Conservation (phyloP, 1,140 invertebrate genomes). For the Metopolophium dirhodum region DNA sequence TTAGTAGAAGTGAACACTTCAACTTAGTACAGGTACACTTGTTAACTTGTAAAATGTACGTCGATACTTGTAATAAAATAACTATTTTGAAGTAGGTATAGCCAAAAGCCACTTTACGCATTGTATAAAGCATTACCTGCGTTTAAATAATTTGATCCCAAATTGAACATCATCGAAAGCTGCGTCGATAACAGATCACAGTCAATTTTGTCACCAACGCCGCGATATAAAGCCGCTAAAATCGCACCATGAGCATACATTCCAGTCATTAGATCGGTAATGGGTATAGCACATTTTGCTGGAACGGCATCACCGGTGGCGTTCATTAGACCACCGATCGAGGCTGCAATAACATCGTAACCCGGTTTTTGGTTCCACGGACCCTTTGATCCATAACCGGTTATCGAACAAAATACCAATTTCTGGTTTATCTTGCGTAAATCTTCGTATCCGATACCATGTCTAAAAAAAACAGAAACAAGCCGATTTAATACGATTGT, state of each 20-base stretch:
- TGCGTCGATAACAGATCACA: slow-evolving; percentile 94
- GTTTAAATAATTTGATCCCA: slow-evolving; percentile 91
- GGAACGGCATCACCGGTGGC: slow-evolving; percentile 90
- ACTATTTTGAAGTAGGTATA: not conserved
- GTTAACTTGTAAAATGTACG: too few relatives aligned
- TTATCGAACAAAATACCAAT: slow-evolving; percentile 93
- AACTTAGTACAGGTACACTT: not conserved
- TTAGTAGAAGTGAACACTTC: not conserved
- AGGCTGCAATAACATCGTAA: slow-evolving; percentile 95
- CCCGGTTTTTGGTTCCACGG: slow-evolving; percentile 86
- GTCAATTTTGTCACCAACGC: slow-evolving; percentile 89
- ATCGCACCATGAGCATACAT: slow-evolving; percentile 96
- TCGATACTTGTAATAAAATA: not conserved
- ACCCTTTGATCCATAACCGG: slow-evolving; percentile 87
- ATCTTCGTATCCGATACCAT: slow-evolving; percentile 81
- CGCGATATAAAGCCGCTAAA: slow-evolving; percentile 86
- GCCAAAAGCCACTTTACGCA: not conserved
- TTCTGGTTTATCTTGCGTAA: slow-evolving; percentile 76
- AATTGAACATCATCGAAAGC: slow-evolving; percentile 85
- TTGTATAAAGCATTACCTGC: slow-evolving; percentile 65
- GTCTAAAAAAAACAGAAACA: slow-evolving; percentile 58
- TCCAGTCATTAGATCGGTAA: slow-evolving; percentile 92
- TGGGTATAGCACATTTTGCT: slow-evolving; percentile 90
- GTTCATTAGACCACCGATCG: slow-evolving; percentile 86
- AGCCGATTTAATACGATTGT: not conserved